phyloP scores from a whole-genome alignment of 2,888 invertebrate genomes.

The Diarsia rubi region DNA sequence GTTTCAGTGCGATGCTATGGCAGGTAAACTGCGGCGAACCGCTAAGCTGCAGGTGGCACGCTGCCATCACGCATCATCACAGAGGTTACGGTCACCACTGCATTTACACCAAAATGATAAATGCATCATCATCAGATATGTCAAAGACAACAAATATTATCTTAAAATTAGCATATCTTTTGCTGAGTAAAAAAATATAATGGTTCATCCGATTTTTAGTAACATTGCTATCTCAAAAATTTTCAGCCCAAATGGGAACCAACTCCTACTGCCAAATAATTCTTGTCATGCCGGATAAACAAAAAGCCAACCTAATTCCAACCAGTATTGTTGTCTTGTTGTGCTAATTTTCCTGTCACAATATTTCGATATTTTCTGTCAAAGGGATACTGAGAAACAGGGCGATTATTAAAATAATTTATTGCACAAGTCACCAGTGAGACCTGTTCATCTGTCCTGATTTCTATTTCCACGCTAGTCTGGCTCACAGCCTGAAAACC shows the following conservation, averaged over 20 bases:
- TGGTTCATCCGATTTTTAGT: background rate
- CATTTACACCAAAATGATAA: slow-evolving; percentile 46
- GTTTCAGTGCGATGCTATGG: slow-evolving; percentile 71
- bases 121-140: slow-evolving; percentile 21
- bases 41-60: slow-evolving; percentile 72
- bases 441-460: slow-evolving; percentile 41
- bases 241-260: background rate
- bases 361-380: slow-evolving; percentile 42
- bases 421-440: slow-evolving; percentile 39
- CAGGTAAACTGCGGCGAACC: slow-evolving; percentile 81
- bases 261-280: background rate
- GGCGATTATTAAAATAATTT: slow-evolving; percentile 51
- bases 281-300: slow-evolving; percentile 23
- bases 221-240: background rate
- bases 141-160: slow-evolving; percentile 9
- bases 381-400: slow-evolving; percentile 39
- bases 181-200: background rate
- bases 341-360: slow-evolving; percentile 45
- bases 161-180: slow-evolving; percentile 4
- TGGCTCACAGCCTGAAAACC: slow-evolving; percentile 13
- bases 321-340: slow-evolving; percentile 18
- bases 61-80: slow-evolving; percentile 70
- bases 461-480: slow-evolving; percentile 53
- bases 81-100: slow-evolving; percentile 76
- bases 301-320: slow-evolving; percentile 25